Base-by-base conservation (phyloP, 2,113 vertebrate species). In the Irena cyanogastra region DNA sequence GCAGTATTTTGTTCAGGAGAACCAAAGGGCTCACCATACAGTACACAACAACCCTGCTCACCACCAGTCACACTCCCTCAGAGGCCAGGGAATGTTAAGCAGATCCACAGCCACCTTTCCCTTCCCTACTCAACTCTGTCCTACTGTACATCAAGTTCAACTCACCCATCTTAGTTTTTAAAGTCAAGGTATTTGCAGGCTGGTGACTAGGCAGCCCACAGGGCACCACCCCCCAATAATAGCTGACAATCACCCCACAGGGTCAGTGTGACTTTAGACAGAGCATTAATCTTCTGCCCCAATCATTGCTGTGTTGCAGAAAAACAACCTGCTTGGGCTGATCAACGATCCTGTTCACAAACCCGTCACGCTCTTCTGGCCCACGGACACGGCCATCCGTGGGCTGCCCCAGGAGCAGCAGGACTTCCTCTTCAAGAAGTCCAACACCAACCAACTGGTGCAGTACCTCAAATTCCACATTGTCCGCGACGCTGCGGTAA, bases 391-490 rank as follows among this genome's bases (percentile, higher is more conserved):
- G 4, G 97, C 97, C 54, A 97, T 99, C 94, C 97, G 97, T 13
- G 96, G 97, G 22, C 97, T 99, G 39, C 95, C 98, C 0, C 95
- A 97, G 83, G 97, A 98, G 28, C 98, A 99, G 70, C 98, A 97
- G 94, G 97, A 99, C 82, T 99, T 98, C 96, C 98, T 99, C 59
- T 99, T 98, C 81, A 98, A 95, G 76, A 91, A 83, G 35, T 92
- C 98, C 53, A 98, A 99, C 95, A 96, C 96, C 0, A 92, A 97
- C 15, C 98, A 98, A 84, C 98, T 99, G 85, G 85, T 96, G 53
- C 98, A 99, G 80, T 98, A 99, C 74, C 92, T 99, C 68, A 99
- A 98, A 97, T 99, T 98, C 95, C 99, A 99, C 47, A 78, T 99
- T n/a, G 82, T 99, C 76, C 97, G 97, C 6, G 96, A 97, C 3